A percentile compares a stretch with the other conserved stretches of the same genome.
These are phyloP conservation scores for Nycticorax nycticorax DNA, from an alignment of 2,113 vertebrate genomes.

Conservation along the genomic window DNA sequence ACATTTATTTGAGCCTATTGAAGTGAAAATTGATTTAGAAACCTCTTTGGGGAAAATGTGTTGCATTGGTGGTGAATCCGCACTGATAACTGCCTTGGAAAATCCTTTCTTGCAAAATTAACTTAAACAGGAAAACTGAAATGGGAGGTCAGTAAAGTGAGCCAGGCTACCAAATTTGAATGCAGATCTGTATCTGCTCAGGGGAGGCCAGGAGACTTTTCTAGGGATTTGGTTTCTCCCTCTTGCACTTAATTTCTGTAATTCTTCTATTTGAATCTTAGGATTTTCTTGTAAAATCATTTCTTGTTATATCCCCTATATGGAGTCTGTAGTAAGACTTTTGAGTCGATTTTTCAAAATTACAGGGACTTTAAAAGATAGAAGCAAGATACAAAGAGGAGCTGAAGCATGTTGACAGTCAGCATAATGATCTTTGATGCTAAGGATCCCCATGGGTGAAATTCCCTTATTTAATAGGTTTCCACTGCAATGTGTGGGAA, in stretches of 20 bases:
- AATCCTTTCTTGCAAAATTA: neutral
- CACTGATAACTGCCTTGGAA: neutral
- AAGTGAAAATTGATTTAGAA: constrained; percentile 65
- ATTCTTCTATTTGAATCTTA: neutral
- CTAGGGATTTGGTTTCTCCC: neutral
- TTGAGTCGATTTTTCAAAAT: neutral
- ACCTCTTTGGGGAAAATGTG: constrained; percentile 1
- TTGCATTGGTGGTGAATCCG: constrained; percentile 28
- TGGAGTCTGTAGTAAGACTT: neutral
- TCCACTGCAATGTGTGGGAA: neutral
- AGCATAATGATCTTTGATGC: neutral
- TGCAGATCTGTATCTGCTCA: neutral
- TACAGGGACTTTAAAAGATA: neutral
- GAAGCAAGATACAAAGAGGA: neutral
- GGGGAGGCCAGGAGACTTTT: neutral
- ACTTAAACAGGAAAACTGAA: neutral
- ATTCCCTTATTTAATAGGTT: neutral
- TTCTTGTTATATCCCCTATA: neutral
- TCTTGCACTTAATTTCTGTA: neutral
- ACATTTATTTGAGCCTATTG: constrained; percentile 56
- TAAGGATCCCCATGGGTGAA: neutral
- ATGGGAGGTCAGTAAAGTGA: neutral
- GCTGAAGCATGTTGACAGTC: neutral
- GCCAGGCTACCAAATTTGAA: neutral
- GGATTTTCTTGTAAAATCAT: neutral